Conservation (phyloP, 2,797 vertebrate genomes). For the Carcharodon carcharias region DNA sequence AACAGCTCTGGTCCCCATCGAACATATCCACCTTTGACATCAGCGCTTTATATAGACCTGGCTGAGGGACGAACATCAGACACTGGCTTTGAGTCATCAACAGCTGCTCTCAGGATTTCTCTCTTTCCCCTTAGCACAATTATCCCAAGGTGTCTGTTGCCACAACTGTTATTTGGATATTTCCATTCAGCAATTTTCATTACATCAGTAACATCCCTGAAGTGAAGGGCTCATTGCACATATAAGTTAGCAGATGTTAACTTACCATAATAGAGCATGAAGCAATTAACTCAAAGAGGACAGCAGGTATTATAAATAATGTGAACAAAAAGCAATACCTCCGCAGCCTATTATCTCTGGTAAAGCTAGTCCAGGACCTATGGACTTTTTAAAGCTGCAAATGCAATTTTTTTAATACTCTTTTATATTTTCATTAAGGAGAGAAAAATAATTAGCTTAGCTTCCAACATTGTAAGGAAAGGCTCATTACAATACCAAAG, state of each 20-base stretch:
- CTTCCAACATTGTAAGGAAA: background rate
- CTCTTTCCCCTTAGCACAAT: background rate
- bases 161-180: background rate
- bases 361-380: background rate
- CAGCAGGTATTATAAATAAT: background rate
- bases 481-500: background rate
- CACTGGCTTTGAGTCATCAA: conserved; percentile 14
- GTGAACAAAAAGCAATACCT: background rate
- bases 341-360: background rate
- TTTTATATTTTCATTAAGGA: background rate
- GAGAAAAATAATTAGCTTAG: background rate
- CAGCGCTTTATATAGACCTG: conserved; percentile 10
- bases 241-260: background rate
- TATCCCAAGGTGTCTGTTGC: background rate
- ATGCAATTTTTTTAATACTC: background rate
- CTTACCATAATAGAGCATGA: too few species aligned
- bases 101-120: conserved; percentile 24
- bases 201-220: background rate
- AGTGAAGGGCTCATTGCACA: background rate
- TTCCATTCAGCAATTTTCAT: background rate
- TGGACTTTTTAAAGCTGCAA: background rate
- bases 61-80: conserved; percentile 10
- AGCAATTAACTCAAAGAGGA: background rate
- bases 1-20: background rate
- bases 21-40: conserved; percentile 30